phyloP scores from a whole-genome alignment of 1,140 invertebrate genomes.

The Oppia nitens region DNA sequence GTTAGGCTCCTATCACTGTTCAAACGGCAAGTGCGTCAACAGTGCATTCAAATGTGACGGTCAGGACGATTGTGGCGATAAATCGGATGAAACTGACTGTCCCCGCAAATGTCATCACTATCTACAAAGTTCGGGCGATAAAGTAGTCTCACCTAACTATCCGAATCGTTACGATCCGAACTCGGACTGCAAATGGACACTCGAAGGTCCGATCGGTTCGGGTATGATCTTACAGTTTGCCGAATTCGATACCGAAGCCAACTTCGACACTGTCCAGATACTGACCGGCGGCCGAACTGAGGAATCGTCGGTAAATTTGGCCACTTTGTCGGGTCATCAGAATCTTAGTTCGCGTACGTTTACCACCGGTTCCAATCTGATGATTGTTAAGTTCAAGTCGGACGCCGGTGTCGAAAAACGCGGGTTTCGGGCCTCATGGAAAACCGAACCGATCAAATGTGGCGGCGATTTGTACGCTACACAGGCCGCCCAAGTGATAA shows the following conservation, averaged over 20 bases:
- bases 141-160: constrained; percentile 83
- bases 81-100: constrained; percentile 77
- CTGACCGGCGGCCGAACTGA: constrained; percentile 84
- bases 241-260: constrained; percentile 91
- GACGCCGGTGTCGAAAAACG: constrained; percentile 82
- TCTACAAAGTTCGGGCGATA: constrained; percentile 63
- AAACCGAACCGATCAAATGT: constrained; percentile 62
- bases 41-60: constrained; percentile 71
- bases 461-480: constrained; percentile 47
- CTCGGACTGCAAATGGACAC: constrained; percentile 87
- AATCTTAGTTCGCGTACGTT: constrained; percentile 62
- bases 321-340: constrained; percentile 67
- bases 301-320: constrained; percentile 74
- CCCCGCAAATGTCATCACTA: constrained; percentile 62
- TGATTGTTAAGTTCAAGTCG: constrained; percentile 91
- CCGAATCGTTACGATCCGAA: constrained; percentile 76
- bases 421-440: constrained; percentile 48
- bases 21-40: constrained; percentile 78
- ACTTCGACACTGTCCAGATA: constrained; percentile 88
- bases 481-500: constrained; percentile 33
- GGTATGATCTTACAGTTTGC: constrained; percentile 84
- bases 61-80: constrained; percentile 80
- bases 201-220: constrained; percentile 87
- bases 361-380: constrained; percentile 88
- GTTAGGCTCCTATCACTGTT: constrained; percentile 69